Evolutionary conservation across 2,113 vertebrate genomes (phyloP).

Genomic region (Gallinago jamesoni): DNA sequence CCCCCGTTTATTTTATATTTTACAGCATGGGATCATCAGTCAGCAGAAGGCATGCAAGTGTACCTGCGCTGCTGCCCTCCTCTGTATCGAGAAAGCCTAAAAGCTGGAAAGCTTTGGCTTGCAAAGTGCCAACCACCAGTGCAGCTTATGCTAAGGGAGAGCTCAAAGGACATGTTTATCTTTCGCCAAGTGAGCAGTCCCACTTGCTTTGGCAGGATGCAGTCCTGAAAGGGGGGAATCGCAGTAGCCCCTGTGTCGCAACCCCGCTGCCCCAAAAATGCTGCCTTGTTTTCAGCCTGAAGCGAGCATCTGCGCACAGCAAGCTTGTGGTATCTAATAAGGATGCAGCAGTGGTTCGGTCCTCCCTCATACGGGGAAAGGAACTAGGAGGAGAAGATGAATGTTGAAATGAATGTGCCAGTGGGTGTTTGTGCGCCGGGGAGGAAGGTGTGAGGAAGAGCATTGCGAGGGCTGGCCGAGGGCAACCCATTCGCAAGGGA

Average conservation of each 20-base stretch:
- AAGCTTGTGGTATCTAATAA: background rate
- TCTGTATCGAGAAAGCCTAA: background rate
- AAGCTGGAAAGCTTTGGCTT: background rate
- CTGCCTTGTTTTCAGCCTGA: background rate
- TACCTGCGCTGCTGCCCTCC: background rate
- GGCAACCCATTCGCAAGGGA: background rate
- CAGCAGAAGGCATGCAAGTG: background rate
- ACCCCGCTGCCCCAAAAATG: background rate
- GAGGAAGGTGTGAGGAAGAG: background rate
- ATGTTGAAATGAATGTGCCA: background rate
- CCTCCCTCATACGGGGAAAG: background rate
- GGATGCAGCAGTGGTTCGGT: background rate
- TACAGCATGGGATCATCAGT: rapidly evolving
- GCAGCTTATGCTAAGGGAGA: background rate
- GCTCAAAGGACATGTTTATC: background rate
- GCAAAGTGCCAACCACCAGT: background rate
- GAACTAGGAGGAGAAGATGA: background rate
- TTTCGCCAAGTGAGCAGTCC: background rate
- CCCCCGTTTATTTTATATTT: background rate
- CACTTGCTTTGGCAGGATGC: background rate
- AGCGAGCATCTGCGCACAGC: background rate
- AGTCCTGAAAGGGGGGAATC: background rate
- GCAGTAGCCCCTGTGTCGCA: background rate
- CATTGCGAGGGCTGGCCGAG: background rate
- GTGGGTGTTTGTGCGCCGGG: rapidly evolving